Base-by-base conservation (phyloP, 2,113 vertebrate genomes). In the Ranitomeya imitator region DNA sequence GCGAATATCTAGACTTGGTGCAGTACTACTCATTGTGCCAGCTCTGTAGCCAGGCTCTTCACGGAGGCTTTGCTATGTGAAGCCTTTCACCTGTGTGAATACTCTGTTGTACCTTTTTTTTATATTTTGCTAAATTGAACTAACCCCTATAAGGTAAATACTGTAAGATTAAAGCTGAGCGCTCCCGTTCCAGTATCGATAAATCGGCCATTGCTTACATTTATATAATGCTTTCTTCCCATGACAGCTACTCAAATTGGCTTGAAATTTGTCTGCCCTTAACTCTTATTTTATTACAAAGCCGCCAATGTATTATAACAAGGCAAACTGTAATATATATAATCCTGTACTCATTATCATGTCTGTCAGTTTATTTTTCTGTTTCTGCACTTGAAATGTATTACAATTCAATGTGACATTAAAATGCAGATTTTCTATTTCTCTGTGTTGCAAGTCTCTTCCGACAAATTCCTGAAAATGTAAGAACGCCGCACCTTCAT, bases 271-370 rank as follows among this genome's bases (percentile, higher is more conserved):
- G 93, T 93, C 90, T 94, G 90, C 94, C 93, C 93, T 94, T 92
- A 93, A 96, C 92, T 94, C 95, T 96, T 94, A 97, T 96, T 97
- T 96, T 96, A 95, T 94, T 93, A 63, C 94, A 93, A 94, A 95
- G 92, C 94, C 93, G 95, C 94, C 95, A 95, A 94, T 98, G 96
- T 97, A 97, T 96, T 96, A 96, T 96, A 96, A 95, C 93, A 94
- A 95, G 95, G 95, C 95, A 97, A 96, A 97, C 94, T 99, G 97
- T 99, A 98, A 97, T 97, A 97, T 97, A 95, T 93, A 92, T 95
- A 95, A 94, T 93, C 96, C 93, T 97, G 94, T 97, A 96, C 95
- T 96, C 95, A 95, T 96, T 96, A 95, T 93, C 93, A 90, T 96
- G 95, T 96, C 95, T 96, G 95, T 96, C 92, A 89, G 93, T 95